Conservation (phyloP, 2,888 invertebrate species). For the Cheiracanthium punctorium region DNA sequence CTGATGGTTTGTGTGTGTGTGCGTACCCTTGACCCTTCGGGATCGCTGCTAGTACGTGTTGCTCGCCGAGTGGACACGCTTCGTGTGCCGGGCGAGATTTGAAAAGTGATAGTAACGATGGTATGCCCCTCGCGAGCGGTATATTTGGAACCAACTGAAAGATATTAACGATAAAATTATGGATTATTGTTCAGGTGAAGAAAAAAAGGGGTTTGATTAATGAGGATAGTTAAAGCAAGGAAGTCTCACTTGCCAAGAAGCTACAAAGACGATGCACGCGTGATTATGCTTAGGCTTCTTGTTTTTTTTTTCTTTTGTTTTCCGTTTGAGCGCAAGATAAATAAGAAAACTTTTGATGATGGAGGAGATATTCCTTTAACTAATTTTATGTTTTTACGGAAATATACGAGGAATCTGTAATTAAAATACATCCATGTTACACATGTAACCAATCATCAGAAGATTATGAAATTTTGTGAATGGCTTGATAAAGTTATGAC, state of each 20-base stretch:
- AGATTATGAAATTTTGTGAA: no score
- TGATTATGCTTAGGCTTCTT: no score
- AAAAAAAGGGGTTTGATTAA: slow-evolving; percentile 9
- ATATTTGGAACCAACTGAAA: background rate
- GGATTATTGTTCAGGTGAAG: slow-evolving; percentile 4
- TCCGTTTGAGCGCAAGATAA: no score
- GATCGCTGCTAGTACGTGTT: slow-evolving; percentile 15
- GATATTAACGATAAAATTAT: slow-evolving; percentile 15
- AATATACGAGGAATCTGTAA: no score
- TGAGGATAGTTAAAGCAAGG: background rate
- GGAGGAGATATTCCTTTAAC: no score
- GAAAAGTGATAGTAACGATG: background rate
- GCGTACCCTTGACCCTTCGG: slow-evolving; percentile 16
- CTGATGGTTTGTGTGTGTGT: background rate
- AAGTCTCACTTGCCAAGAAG: background rate
- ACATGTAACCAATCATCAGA: no score
- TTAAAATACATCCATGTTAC: no score
- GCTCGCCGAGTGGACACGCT: slow-evolving; percentile 24
- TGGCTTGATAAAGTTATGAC: no score
- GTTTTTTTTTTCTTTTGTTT: no score
- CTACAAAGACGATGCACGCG: no score
- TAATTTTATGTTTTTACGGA: no score
- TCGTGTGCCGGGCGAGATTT: slow-evolving; percentile 7
- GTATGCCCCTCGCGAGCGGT: background rate
- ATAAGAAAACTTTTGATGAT: no score